Evolutionary conservation across 1,140 invertebrate species (phyloP), one percentile per base, ranked within the genome.

Genomic region (Monochamus saltuarius): DNA sequence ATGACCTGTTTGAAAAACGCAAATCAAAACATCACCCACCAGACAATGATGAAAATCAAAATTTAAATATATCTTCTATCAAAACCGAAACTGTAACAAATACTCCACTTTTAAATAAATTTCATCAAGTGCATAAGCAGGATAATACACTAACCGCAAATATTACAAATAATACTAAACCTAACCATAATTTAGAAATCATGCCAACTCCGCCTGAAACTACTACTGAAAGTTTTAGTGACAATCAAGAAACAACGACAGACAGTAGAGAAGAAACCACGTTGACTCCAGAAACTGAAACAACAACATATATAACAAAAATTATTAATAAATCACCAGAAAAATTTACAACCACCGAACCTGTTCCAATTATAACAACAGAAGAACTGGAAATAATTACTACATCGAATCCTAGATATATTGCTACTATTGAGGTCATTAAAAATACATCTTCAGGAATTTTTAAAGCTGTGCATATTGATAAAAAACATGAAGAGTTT

Each of bases 231-330:
- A 11, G 4, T 35, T 10, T 50, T 2, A 36, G 13, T 35, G 10
- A 11, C 9, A 37, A 19, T 17, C n/a, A 35, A 29, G 45, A 61
- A 49, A 61, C 45, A 2, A 56, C 38, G 37, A 46, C 16, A 16
- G 40, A 19, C n/a, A 19, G n/a, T 29, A 50, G 10, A 8, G 47
- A 61, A 8, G 37, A 47, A 16, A 56, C 59, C 1, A 56, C 60
- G 34, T n/a, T 62, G 22, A 6, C 22, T 29, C 22, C 22, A 29
- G 22, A 29, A 29, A 29, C 6, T 29, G 22, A 29, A 29, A 29
- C 22, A 6, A 3, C 6, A 29, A 6, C 22, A 29, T 29, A 29
- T 6, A 29, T 6, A 29, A 29, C 22, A 29, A 29, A 29, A 29
- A 29, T 29, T 2, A 29, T 29, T 29, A 29, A 29, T 11, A 51